A percentile compares a stretch with the other conserved stretches of the same genome.
These are phyloP conservation scores for Hylaeus anthracinus DNA, from an alignment of 1,140 invertebrate genomes.

Conservation along the genomic window DNA sequence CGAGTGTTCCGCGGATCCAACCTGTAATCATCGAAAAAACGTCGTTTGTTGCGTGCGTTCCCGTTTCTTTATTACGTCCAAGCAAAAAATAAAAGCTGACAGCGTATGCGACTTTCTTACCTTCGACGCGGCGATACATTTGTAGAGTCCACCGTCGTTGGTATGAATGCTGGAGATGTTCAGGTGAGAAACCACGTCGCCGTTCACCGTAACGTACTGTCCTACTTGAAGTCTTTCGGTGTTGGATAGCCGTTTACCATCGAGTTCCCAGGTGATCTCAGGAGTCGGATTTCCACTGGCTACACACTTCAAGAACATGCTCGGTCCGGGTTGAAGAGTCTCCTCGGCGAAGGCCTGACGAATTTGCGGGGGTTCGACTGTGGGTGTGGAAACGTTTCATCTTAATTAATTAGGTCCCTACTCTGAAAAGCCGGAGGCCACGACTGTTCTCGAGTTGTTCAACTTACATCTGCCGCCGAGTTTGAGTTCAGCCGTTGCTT, in stretches of 20 bases:
- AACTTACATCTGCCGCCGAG: slow-evolving; percentile 93
- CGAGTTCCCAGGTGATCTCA: slow-evolving; percentile 96
- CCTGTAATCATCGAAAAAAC: slow-evolving; percentile 73
- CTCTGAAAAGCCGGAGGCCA: neutral
- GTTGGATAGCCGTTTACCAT: slow-evolving; percentile 91
- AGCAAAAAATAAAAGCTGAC: neutral
- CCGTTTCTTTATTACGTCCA: neutral
- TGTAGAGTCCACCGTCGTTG: slow-evolving; percentile 96
- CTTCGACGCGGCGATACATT: slow-evolving; percentile 95
- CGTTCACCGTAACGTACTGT: slow-evolving; percentile 92
- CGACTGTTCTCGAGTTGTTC: neutral
- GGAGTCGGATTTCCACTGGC: slow-evolving; percentile 95
- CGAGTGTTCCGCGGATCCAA: slow-evolving; percentile 92
- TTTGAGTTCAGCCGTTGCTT: slow-evolving; percentile 95
- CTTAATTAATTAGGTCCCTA: slow-evolving; percentile 24
- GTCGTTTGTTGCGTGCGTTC: neutral
- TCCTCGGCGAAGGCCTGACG: slow-evolving; percentile 92
- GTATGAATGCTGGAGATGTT: slow-evolving; percentile 96
- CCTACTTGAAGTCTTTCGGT: slow-evolving; percentile 91
- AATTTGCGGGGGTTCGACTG: slow-evolving; percentile 93
- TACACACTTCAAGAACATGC: slow-evolving; percentile 90
- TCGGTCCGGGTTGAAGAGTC: slow-evolving; percentile 92
- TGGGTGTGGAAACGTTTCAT: slow-evolving; percentile 8
- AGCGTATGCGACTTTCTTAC: slow-evolving; percentile 68
- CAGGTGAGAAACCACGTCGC: slow-evolving; percentile 95